Evolutionary conservation across 2,888 invertebrate species (phyloP), one percentile per base, ranked within the genome.

Genomic region (Masnerella sp.): DNA sequence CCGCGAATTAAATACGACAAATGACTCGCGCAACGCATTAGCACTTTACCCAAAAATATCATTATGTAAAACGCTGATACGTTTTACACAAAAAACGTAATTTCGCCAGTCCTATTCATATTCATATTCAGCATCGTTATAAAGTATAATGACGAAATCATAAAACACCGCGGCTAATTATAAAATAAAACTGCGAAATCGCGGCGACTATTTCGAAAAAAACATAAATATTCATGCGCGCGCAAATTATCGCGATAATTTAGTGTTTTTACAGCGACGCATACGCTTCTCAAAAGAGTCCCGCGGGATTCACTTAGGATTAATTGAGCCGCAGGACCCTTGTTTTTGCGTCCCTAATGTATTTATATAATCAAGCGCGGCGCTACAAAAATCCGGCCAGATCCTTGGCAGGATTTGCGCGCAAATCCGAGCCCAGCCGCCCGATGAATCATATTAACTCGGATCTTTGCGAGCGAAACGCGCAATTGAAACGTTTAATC

Each of bases 251-350:
- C 47, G 38, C 36, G 15, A 25, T 59, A 45, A 59, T 45, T 59
- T 47, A 45, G 17, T 28, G 59, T 45, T 59, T 59, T 47, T 59
- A 47, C 59, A 36, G 47, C 25, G 15, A 58, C 43, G 18, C 38
- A 28, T 28, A 47, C 15, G 15, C 30, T 5, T 28, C 45, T 15
- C 25, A 17, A 47, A 49, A 49, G 30, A 34, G 25, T 43, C 62
- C 32, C 62, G 25, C 11, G 62, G 52, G 51, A 52, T 62, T 51
- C 51, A 43, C 43, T 42, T 62, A 52, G 51, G 43, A 62, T 51
- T 62, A 51, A 62, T 62, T 62, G 32, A 62, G 42, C 43, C 42
- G 43, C 43, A 34, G n/a, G 32, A 62, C 52, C 30, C 51, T 9
- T 14, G 51, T 52, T 52, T 42, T 51, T 42, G 9, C 61, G 12